Evolutionary conservation across 2,113 vertebrate genomes (phyloP).

Genomic region (Xenopus borealis): DNA sequence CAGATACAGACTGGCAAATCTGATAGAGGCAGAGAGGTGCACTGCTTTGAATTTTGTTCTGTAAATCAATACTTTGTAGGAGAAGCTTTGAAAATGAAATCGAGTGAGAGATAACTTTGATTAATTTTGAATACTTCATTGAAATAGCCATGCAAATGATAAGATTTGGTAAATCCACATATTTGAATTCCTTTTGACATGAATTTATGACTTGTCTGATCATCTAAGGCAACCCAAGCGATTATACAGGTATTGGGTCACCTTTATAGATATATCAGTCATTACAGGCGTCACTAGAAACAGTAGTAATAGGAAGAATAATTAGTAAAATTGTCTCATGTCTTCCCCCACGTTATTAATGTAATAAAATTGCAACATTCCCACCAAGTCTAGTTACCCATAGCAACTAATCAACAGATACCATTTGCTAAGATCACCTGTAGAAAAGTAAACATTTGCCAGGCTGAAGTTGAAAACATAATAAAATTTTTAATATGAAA

Average conservation of each 20-base stretch:
- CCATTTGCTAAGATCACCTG: too few relatives aligned
- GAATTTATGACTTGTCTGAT: conserved; percentile 48
- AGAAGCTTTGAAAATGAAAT: conserved; percentile 40
- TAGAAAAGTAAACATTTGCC: too few relatives aligned
- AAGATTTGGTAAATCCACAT: conserved; percentile 57
- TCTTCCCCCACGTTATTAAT: too few relatives aligned
- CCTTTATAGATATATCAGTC: conserved; percentile 51
- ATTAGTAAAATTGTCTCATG: too few relatives aligned
- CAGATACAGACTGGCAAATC: conserved; percentile 8
- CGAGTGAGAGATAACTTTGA: conserved; percentile 51
- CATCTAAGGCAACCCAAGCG: conserved; percentile 40
- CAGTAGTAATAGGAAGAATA: too few relatives aligned
- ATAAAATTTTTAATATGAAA: too few relatives aligned
- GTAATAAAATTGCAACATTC: too few relatives aligned
- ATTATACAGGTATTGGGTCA: conserved; percentile 52
- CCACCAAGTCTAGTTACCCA: too few relatives aligned
- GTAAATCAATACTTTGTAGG: conserved; percentile 44
- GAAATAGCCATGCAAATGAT: conserved; percentile 48
- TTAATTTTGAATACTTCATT: conserved; percentile 58
- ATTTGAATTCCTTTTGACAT: conserved; percentile 59
- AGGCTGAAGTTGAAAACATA: too few relatives aligned
- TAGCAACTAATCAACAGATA: too few relatives aligned
- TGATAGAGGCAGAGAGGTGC: conserved; percentile 23
- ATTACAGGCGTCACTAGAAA: too few relatives aligned
- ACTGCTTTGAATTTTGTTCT: background rate